Base-by-base conservation (phyloP, 2,113 vertebrate species). In the Phycodurus eques region DNA sequence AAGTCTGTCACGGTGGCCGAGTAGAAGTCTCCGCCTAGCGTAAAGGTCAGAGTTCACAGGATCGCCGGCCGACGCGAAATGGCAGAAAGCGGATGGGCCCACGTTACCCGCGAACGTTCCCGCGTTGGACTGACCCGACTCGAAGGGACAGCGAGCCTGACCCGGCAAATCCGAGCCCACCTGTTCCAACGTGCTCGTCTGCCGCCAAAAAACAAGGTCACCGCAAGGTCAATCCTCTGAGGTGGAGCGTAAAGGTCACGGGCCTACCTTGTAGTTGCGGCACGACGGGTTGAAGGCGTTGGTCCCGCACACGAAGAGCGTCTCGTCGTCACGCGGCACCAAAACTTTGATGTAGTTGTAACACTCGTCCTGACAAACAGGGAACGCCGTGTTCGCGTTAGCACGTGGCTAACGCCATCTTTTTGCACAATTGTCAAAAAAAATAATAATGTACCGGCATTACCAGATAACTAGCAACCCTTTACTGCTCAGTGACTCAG, bases 311-410 rank as follows among this genome's bases (percentile, higher is more conserved):
- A 92, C 93, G 2, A 97, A 93, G 39, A 97, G 91, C 0, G 91
- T 95, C 79, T 91, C 92, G 20, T 94, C 90, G 5, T 95, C 92
- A 51, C 93, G 92, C 15, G 92, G 92, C 5, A 96, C 93, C 46
- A 97, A 86, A 3, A 97, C 96, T 15, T 95, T 94, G 71, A 97
- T 93, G 78, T 96, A 96, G 86, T 97, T 97, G 89, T 96, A 94
- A 66, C 96, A 96, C 69, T 95, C 95, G 0, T 95, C 95, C 96
- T 97, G 81, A 71, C 86, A 39, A 67, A 53, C 14, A 4, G 31
- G 4, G 5, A 51, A 39, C 4, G 11, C 17, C 9, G 14, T 12
- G 44, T 39, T 14, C 5, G 12, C 44, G 5, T 51, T 17, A 66
- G 39, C 15, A 20, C 19, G 14, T 19, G 3, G 33, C 20, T 78